These are phyloP conservation scores for Xenus cinereus DNA, from an alignment of 2,113 vertebrate genomes.

Conservation along the genomic window DNA sequence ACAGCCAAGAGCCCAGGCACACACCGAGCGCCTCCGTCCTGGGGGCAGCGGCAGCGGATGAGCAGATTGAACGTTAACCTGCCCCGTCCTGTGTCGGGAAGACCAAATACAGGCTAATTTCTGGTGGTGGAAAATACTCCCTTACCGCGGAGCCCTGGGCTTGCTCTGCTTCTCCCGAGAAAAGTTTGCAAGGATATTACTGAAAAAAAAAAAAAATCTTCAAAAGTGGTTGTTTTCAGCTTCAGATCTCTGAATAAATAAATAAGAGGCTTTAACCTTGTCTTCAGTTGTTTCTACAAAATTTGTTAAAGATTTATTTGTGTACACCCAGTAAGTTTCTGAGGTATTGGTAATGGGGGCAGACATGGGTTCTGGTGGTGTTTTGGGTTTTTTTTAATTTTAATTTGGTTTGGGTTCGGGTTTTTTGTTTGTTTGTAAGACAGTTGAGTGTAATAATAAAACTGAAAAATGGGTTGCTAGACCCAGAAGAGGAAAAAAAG, in stretches of 20 bases:
- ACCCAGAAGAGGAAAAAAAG: background rate
- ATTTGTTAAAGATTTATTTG: no score
- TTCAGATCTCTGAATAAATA: no score
- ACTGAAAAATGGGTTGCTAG: background rate
- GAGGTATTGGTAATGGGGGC: background rate
- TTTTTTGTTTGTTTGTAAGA: background rate
- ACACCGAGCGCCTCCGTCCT: accelerated
- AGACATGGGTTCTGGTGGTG: background rate
- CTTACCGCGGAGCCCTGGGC: background rate
- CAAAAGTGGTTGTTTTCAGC: background rate
- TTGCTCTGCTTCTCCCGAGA: background rate
- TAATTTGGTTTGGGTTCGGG: background rate
- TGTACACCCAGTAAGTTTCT: background rate
- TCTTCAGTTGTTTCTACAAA: background rate
- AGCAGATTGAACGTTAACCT: background rate
- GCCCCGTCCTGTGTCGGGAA: background rate
- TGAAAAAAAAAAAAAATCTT: no score
- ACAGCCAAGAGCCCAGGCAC: background rate
- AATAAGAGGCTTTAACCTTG: accelerated
- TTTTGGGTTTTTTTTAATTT: background rate
- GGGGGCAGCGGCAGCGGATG: background rate
- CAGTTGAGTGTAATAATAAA: background rate
- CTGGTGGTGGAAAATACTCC: background rate
- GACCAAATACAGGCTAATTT: background rate
- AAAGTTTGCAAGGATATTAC: background rate